phyloP scores from a whole-genome alignment of 2,797 vertebrate genomes.

The Clarias laeviceps region DNA sequence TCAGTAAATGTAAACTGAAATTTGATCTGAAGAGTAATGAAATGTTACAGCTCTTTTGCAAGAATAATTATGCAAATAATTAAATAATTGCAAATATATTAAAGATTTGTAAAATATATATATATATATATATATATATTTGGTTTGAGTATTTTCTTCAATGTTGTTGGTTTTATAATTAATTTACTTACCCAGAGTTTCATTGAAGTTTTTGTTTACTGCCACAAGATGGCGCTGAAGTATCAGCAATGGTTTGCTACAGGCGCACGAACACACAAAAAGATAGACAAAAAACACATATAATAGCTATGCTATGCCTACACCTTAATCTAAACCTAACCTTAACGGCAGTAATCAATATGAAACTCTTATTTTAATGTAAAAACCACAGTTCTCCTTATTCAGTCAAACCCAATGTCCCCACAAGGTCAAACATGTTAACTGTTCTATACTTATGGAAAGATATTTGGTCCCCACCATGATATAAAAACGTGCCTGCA shows the following conservation, averaged over 20 bases:
- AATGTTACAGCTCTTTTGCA: not conserved
- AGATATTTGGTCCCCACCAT: not conserved
- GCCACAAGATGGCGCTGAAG: slow-evolving; percentile 16
- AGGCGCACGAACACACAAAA: not conserved
- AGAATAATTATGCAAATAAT: too few species aligned
- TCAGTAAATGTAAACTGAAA: not conserved
- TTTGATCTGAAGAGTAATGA: not conserved
- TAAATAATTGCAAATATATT: too few species aligned
- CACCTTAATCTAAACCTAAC: not conserved
- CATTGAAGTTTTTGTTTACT: not conserved
- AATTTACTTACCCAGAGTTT: not conserved
- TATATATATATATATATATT: not conserved
- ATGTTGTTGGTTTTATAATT: not conserved
- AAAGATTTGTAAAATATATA: too few species aligned
- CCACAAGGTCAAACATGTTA: not conserved
- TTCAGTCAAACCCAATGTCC: not conserved
- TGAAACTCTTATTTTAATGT: not conserved
- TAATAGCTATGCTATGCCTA: not conserved
- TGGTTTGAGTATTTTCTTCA: not conserved
- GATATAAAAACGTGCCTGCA: not conserved
- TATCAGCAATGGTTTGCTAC: not conserved
- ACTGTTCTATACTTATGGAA: not conserved
- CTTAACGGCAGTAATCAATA: not conserved
- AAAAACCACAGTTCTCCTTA: not conserved
- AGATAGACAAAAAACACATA: not conserved